Conservation (phyloP, 2,797 vertebrate species). For the Dendrocincla fuliginosa region DNA sequence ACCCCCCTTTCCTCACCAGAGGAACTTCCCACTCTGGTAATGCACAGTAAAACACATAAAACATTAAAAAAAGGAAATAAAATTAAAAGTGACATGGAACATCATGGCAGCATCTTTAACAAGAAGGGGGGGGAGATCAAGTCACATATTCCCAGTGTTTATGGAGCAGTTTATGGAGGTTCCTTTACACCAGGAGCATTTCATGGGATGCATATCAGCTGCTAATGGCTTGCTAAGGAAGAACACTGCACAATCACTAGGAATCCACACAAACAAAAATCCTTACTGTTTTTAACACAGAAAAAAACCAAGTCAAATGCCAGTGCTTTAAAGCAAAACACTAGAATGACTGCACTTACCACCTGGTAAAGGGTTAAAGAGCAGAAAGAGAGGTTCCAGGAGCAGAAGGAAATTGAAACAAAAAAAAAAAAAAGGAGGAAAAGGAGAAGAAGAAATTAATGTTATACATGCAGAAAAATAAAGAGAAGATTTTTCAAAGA, state of each 20-base stretch:
- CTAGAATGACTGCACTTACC: conserved; percentile 78
- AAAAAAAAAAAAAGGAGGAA: conserved; percentile 42
- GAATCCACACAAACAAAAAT: conserved; percentile 23
- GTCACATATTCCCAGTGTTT: neutral
- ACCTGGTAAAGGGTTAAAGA: conserved; percentile 76
- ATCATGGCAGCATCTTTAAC: neutral
- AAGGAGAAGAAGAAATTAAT: conserved; percentile 74
- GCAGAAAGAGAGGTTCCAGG: conserved; percentile 72
- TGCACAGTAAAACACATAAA: neutral
- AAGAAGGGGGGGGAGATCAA: neutral
- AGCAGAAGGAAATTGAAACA: conserved; percentile 56
- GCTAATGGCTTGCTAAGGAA: neutral
- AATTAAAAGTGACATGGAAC: neutral
- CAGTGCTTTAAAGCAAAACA: conserved; percentile 61
- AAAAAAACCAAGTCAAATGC: conserved; percentile 12
- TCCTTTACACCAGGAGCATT: neutral
- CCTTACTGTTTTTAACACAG: neutral
- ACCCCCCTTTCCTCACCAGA: neutral
- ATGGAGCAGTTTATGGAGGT: neutral
- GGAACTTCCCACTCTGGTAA: neutral
- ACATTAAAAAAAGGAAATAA: neutral
- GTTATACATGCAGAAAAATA: conserved; percentile 45
- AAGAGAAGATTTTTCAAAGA: conserved; percentile 52
- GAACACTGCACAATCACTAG: neutral
- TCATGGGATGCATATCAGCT: neutral